phyloP scores from a whole-genome alignment of 2,113 vertebrate species.

The Chloebia gouldiae region DNA sequence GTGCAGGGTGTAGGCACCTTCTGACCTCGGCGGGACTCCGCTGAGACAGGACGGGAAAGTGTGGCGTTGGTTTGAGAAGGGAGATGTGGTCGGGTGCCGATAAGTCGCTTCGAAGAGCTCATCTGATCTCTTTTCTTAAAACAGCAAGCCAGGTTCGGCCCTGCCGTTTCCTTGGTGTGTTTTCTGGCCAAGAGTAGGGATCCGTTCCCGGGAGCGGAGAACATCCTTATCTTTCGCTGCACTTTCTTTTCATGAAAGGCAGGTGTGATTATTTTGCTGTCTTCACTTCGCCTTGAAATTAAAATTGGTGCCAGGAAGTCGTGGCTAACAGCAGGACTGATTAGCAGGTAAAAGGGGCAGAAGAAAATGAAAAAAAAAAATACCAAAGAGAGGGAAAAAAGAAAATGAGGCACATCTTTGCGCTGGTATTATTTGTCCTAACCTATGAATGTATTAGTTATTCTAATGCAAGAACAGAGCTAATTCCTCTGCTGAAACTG shows the following conservation, averaged over 20 bases:
- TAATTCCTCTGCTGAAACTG: background rate
- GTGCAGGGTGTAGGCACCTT: background rate
- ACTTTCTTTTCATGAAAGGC: background rate
- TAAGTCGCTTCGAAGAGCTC: background rate
- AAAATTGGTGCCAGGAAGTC: no score
- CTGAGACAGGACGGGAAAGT: background rate
- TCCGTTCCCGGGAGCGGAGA: accelerated
- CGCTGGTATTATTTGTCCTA: background rate
- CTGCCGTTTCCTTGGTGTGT: background rate
- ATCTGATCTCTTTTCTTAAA: background rate
- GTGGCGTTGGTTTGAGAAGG: background rate
- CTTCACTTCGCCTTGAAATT: background rate
- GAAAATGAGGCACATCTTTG: accelerated
- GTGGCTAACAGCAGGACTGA: background rate
- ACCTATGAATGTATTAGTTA: background rate
- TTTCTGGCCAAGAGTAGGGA: background rate
- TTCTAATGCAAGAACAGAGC: background rate
- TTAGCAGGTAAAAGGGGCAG: background rate
- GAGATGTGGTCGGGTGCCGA: accelerated
- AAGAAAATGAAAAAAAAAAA: background rate
- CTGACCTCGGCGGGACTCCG: no score
- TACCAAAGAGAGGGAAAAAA: no score
- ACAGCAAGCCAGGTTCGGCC: accelerated
- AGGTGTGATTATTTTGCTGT: background rate
- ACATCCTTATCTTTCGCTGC: background rate